A percentile compares a stretch with the other conserved stretches of the same genome.
These are phyloP conservation scores for Spinus pinus DNA, from an alignment of 2,797 vertebrate genomes.

Conservation along the genomic window DNA sequence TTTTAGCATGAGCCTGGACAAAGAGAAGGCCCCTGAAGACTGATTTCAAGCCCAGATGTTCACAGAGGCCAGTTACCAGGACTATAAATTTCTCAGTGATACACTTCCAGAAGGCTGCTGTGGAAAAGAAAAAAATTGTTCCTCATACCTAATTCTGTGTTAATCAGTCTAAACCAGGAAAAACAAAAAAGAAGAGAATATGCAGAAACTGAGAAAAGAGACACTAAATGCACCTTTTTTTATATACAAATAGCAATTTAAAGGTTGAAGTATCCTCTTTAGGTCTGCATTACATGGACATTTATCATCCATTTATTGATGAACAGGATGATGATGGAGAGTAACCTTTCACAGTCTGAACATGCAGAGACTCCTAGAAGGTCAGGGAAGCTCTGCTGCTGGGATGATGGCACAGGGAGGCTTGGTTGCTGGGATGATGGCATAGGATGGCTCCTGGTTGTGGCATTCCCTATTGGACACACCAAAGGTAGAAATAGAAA, in stretches of 20 bases:
- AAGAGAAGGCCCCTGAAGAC: not conserved
- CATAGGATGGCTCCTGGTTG: not conserved
- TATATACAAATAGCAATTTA: not conserved
- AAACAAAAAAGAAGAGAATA: accelerated
- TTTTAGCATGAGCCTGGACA: not conserved
- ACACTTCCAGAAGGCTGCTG: not conserved
- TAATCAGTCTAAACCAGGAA: not conserved
- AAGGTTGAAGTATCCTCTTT: not conserved
- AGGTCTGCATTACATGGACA: not conserved
- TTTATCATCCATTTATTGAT: not conserved
- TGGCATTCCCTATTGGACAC: accelerated
- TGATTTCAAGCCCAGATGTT: not conserved
- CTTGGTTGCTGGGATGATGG: too few relatives aligned
- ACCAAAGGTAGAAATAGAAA: not conserved
- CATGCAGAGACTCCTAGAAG: not conserved
- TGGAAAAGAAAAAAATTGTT: not conserved
- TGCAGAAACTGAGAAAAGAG: not conserved
- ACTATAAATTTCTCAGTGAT: not conserved
- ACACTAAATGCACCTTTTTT: not conserved
- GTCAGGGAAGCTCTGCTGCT: not conserved
- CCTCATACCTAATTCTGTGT: not conserved
- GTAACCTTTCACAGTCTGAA: not conserved
- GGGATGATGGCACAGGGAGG: not conserved
- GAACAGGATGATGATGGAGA: not conserved
- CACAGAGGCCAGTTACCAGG: not conserved